Base-by-base conservation (phyloP, 2,113 vertebrate species). In the Rhodinocichla rosea region DNA sequence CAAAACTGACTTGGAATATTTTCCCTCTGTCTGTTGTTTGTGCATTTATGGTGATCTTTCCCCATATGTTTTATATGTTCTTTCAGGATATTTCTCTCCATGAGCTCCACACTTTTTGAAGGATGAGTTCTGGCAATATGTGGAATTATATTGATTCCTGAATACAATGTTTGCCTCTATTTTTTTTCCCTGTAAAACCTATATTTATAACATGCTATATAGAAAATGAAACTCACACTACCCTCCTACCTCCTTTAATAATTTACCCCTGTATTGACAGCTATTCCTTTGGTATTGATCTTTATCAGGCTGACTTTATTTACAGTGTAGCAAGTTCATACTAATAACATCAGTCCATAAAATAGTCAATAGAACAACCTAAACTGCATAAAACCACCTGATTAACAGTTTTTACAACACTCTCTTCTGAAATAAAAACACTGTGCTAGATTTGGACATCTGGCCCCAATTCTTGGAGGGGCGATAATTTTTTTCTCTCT, bases 401-500 rank as follows among this genome's bases (percentile, higher is more conserved):
- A 96, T 97, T 94, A 97, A 95, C 79, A 91, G 94, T 92, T 97
- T 71, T 94, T 95, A 96, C 86, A 93, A 44, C 79, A 78, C 62
- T 68, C 53, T 77, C n/a, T 87, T 76, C 80, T 76, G 92, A 97
- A 97, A 94, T 92, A 94, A 95, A 95, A 87, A 80, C 79, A 62
- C 50, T 19, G 20, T 50, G 64, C 62, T 88, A 33, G 42, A 90
- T 94, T 81, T 96, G 86, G 97, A 96, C 97, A 97, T 96, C 97
- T 98, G 96, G 81, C 64, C 64, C 62, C 55, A 92, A 50, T 88
- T 97, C 83, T 94, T 97, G 44, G 81, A 94, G 86, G 76, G 55
- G 44, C 88, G 37, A 94, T 95, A 97, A 95, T 74, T 45, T 76
- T 79, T 77, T 52, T 4, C 47, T 15, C n/a, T 53, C 7, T 37